Conservation (phyloP, 2,888 invertebrate species). For the Agrotis exclamationis region DNA sequence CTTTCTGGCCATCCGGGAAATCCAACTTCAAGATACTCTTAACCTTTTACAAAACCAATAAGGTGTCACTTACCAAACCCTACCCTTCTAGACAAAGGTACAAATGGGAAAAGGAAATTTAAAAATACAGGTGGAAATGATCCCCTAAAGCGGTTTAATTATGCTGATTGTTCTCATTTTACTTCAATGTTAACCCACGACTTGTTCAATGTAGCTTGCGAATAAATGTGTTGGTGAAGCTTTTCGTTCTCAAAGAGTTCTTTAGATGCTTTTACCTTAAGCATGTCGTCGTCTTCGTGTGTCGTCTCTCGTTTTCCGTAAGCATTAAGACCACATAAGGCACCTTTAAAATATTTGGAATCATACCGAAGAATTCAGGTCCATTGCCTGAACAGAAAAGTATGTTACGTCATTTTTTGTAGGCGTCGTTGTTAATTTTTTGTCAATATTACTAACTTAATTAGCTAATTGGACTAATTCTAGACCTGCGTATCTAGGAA, state of each 20-base stretch:
- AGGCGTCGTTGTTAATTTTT: conserved; percentile 2
- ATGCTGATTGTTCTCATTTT: conserved; percentile 53
- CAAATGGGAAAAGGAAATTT: conserved; percentile 16
- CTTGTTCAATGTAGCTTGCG: neutral
- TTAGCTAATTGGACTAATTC: conserved; percentile 26
- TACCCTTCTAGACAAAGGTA: conserved; percentile 10
- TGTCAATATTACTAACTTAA: conserved; percentile 6
- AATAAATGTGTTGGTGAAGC: neutral
- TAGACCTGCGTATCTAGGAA: neutral
- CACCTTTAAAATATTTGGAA: too few relatives aligned
- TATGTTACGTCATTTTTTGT: neutral
- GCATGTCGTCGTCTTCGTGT: conserved; percentile 6
- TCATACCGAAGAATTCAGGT: neutral
- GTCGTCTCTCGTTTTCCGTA: neutral
- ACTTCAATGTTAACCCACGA: conserved; percentile 26
- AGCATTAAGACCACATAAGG: too few relatives aligned
- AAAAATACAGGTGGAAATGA: conserved; percentile 36
- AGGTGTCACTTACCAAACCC: conserved; percentile 18
- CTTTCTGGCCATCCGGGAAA: conserved; percentile 33
- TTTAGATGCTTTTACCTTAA: conserved; percentile 11
- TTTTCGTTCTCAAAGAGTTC: conserved; percentile 4
- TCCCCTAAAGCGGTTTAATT: conserved; percentile 41
- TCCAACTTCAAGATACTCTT: conserved; percentile 24
- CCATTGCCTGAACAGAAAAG: neutral
- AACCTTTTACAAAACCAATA: conserved; percentile 37